Base-by-base conservation (phyloP, 2,888 invertebrate species). In the Neria commutata region DNA sequence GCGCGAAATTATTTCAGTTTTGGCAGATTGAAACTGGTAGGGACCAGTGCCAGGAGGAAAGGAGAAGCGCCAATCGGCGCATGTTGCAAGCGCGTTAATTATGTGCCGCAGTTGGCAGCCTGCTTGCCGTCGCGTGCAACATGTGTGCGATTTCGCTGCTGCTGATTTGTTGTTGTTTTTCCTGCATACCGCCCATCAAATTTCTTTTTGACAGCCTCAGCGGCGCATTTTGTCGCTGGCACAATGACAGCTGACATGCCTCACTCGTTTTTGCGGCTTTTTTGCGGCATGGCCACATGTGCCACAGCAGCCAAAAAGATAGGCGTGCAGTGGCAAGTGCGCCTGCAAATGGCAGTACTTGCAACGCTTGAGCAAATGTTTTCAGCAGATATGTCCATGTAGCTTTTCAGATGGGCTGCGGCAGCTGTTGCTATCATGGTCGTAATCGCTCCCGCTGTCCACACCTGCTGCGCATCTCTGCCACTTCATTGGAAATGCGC, bases 391-490 rank as follows among this genome's bases (percentile, higher is more conserved):
- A 37, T 29, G 5, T 37, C 37, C 37, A 37, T 37, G 3, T 10
- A 5, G 29, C 5, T 29, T 8, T 29, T 29, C n/a, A 37, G 42
- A 17, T 17, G 42, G 8, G 14, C 42, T 11, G 17, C 42, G 21
- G 21, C 42, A 42, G 42, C 42, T 19, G 42, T 21, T 19, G 50
- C 56, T 63, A 56, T 57, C 52, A 45, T 52, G 55, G 34, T 19
- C 48, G 42, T 47, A 17, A 25, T 55, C 50, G 26, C 42, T 34
- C 49, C 58, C 16, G 56, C 55, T 49, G 62, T 61, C 61, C 56
- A 61, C 66, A 66, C 63, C 63, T 66, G 63, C 63, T 58, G 61
- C 56, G 50, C 61, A 5, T 37, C 37, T 42, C 19, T 42, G 21
- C 19, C 14, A 19, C 3, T 48, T 48, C 56, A 56, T 58, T 54